Base-by-base conservation (phyloP, 2,113 vertebrate genomes). In the Mus musculus region DNA sequence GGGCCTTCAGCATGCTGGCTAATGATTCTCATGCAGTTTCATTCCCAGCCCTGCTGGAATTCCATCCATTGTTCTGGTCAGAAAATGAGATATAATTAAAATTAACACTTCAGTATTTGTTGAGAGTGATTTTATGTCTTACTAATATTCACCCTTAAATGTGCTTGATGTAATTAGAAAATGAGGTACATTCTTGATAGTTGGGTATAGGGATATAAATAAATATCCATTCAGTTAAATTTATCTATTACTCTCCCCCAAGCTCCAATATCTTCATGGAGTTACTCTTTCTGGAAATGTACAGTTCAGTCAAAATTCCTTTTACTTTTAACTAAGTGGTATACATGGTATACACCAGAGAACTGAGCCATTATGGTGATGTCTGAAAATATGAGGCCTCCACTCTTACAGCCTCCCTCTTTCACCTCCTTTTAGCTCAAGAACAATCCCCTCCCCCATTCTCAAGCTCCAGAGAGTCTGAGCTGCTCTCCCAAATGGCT, bases 281-380 rank as follows among this genome's bases (percentile, higher is more conserved):
- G 12, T 22, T 67, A 24, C 36, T 89, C 22, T 96, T 93, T 90
- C 87, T 94, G 65, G 30, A 52, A 92, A 88, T 54, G 20, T 90
- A 49, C 19, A 49, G 54, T 72, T 76, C 61, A 77, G 33, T 77
- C 42, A 63, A 63, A 85, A 71, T n/a, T 26, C 19, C 75, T 89
- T 84, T 87, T 61, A 24, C 61, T 65, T 56, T 89, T 82, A 92
- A 61, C 33, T 22, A 56, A 4, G 3, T 30, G 11, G 19, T 42
- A 0, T 26, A 36, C 4, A 7, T 2, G 4, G 19, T 9, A 39
- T 73, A 39, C 36, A 59, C 30, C 12, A 39, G 30, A 77, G 52
- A 5, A 49, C 8, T 26, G 7, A 17, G 0, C 59, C 46, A 9
- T 9, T 7, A 39, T 52, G 5, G 5, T 8, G 12, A 49, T 28